Evolutionary conservation across 2,797 vertebrate genomes (phyloP).

Genomic region (Liasis olivaceus): DNA sequence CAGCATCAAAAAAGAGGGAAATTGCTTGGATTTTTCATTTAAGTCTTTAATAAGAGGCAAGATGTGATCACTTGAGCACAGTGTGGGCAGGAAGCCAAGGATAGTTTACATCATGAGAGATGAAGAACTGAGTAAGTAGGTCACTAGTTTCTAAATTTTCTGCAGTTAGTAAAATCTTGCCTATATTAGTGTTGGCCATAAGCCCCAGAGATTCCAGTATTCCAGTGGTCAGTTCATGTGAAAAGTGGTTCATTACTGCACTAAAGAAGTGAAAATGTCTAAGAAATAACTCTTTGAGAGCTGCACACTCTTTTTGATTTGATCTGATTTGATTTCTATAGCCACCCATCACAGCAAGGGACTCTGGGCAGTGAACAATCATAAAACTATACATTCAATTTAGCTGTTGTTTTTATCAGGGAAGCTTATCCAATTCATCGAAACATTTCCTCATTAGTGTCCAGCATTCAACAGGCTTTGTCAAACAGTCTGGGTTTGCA

Average conservation of each 20-base stretch:
- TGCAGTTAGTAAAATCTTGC: neutral
- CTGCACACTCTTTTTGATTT: neutral
- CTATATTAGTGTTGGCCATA: neutral
- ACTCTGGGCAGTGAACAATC: too few relatives aligned
- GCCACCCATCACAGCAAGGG: too few relatives aligned
- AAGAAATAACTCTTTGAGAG: neutral
- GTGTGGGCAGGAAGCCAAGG: neutral
- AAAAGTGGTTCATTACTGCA: neutral
- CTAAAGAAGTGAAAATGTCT: neutral
- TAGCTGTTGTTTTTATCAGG: neutral
- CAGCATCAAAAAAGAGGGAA: neutral
- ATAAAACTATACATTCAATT: neutral
- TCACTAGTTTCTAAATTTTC: neutral
- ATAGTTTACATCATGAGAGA: neutral
- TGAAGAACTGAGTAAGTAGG: neutral
- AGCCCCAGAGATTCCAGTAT: neutral
- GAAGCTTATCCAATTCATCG: too few relatives aligned
- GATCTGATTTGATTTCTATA: too few relatives aligned
- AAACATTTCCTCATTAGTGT: too few relatives aligned
- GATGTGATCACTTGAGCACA: neutral
- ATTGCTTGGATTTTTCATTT: neutral
- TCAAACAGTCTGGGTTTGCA: too few relatives aligned
- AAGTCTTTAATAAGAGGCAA: constrained; percentile 1
- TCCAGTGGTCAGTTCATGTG: neutral
- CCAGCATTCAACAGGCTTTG: too few relatives aligned